These are phyloP conservation scores for Benthosema pterotum DNA, from an alignment of 2,797 vertebrate species.

Conservation along the genomic window DNA sequence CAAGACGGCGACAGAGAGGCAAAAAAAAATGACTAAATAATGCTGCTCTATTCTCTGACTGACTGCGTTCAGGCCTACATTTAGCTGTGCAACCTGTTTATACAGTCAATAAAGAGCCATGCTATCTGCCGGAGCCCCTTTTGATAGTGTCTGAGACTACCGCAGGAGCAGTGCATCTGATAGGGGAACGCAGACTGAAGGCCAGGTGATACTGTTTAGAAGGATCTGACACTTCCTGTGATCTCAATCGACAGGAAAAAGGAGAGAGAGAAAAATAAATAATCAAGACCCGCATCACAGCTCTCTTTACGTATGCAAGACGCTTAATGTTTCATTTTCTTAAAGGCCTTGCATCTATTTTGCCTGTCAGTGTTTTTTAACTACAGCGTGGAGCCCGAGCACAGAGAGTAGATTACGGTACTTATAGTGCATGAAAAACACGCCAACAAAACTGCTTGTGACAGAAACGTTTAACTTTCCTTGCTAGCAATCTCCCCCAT, in stretches of 20 bases:
- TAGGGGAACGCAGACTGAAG: constrained; percentile 42
- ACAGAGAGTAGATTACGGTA: constrained; percentile 88
- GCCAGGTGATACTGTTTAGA: constrained; percentile 63
- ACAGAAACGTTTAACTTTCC: constrained; percentile 96
- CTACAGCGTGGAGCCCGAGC: constrained; percentile 81
- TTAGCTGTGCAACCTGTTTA: constrained; percentile 62
- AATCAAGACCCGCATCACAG: constrained; percentile 9
- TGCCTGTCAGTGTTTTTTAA: constrained; percentile 85
- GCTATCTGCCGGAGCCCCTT: constrained; percentile 41
- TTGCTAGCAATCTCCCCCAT: constrained; percentile 95
- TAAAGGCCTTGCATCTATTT: constrained; percentile 74
- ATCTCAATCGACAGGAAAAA: constrained; percentile 67
- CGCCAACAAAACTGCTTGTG: constrained; percentile 90
- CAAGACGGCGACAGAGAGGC: constrained; percentile 7
- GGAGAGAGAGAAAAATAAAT: too few relatives aligned
- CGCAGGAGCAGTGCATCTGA: constrained; percentile 61
- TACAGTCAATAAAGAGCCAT: constrained; percentile 47
- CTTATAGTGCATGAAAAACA: constrained; percentile 93
- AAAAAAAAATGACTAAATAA: constrained; percentile 19
- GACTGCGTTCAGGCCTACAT: constrained; percentile 43
- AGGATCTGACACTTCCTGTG: constrained; percentile 60
- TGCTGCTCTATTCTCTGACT: constrained; percentile 40
- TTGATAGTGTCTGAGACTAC: constrained; percentile 53
- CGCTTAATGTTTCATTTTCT: constrained; percentile 69
- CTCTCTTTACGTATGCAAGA: constrained; percentile 63